These are phyloP conservation scores for Carcina quercana DNA, from an alignment of 2,888 invertebrate genomes.

Conservation along the genomic window DNA sequence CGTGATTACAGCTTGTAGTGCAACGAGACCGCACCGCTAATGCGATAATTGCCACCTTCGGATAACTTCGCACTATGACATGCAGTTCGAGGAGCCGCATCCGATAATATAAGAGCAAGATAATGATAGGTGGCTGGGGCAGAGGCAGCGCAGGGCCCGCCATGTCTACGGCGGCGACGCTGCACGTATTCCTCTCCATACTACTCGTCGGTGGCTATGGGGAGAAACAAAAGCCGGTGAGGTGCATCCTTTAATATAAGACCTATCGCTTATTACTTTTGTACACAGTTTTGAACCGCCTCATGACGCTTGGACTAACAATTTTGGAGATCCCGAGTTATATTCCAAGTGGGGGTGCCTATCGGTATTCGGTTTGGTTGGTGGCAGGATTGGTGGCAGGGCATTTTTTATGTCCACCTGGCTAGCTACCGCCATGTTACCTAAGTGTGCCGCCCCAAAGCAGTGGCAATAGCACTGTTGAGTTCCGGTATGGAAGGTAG, in stretches of 20 bases:
- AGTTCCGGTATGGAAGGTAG: too few relatives aligned
- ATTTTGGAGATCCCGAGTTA: too few relatives aligned
- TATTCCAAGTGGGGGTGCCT: too few relatives aligned
- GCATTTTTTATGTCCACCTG: too few relatives aligned
- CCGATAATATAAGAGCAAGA: constrained; percentile 21
- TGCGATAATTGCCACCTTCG: constrained; percentile 42
- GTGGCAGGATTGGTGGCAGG: too few relatives aligned
- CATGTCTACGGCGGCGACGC: constrained; percentile 39
- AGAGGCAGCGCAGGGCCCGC: constrained; percentile 36
- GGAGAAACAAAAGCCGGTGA: constrained; percentile 53
- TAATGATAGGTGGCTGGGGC: constrained; percentile 18
- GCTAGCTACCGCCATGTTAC: too few relatives aligned
- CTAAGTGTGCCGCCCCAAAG: too few relatives aligned
- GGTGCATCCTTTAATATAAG: constrained; percentile 15
- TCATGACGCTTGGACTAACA: too few relatives aligned
- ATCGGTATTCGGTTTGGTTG: too few relatives aligned
- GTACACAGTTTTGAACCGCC: too few relatives aligned
- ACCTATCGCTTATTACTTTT: too few relatives aligned
- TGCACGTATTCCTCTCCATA: constrained; percentile 36
- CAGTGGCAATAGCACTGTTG: too few relatives aligned
- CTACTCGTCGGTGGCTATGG: constrained; percentile 33
- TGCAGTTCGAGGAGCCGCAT: constrained; percentile 19
- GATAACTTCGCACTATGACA: constrained; percentile 29
- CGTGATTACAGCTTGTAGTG: constrained; percentile 47
- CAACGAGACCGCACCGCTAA: constrained; percentile 31